Conservation (phyloP, 2,888 invertebrate species). For the Clanis bilineata region DNA sequence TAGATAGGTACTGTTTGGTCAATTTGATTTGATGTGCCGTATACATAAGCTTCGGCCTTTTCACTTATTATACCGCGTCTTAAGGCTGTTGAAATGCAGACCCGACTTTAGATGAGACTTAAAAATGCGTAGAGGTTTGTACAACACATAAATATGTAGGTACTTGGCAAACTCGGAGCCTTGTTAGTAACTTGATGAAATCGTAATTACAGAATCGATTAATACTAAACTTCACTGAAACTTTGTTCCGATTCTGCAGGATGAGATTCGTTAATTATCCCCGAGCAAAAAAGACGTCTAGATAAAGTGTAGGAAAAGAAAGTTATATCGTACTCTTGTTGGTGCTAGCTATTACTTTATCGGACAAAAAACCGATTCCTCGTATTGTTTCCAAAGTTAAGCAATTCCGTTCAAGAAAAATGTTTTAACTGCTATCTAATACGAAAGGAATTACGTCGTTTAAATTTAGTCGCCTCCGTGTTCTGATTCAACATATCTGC, state of each 20-base stretch:
- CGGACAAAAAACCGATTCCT: conserved; percentile 3
- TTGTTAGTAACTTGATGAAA: conserved; percentile 1
- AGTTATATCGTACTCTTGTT: neutral
- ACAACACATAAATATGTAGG: neutral
- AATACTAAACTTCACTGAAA: neutral
- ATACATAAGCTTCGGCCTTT: too few species aligned
- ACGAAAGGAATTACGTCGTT: neutral
- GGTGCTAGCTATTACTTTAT: conserved; percentile 4
- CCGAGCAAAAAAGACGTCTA: neutral
- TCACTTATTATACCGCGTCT: too few species aligned
- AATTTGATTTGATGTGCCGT: too few species aligned
- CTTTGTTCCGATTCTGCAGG: neutral
- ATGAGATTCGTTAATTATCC: conserved; percentile 8
- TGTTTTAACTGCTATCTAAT: neutral
- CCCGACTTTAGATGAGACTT: neutral
- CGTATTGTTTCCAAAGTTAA: neutral
- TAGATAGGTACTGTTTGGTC: too few species aligned
- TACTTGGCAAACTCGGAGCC: neutral
- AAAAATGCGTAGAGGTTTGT: neutral
- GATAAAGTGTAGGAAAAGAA: conserved; percentile 12
- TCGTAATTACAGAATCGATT: neutral
- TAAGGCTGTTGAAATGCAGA: too few species aligned
- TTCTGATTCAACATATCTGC: too few species aligned
- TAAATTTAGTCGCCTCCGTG: too few species aligned
- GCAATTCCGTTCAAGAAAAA: conserved; percentile 9